A percentile compares a stretch with the other conserved stretches of the same genome.
Evolutionary conservation across 1,140 invertebrate genomes (phyloP).

Genomic region (Eciton burchellii): DNA sequence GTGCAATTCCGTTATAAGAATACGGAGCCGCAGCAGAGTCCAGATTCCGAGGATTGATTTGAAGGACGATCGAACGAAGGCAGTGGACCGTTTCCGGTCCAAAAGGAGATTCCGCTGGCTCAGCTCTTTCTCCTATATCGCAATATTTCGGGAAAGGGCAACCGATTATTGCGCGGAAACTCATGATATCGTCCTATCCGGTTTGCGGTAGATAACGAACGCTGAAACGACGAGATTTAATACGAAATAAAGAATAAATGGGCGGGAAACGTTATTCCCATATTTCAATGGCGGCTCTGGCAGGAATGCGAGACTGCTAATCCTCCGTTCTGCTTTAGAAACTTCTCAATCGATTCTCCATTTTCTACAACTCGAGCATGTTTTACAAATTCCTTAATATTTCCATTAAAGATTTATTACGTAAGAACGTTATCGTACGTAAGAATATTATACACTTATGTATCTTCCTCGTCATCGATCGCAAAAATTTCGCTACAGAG

Average conservation of each 20-base stretch:
- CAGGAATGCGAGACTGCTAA: background rate
- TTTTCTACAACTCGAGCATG: too few relatives aligned
- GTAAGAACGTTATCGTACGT: too few relatives aligned
- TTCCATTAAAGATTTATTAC: too few relatives aligned
- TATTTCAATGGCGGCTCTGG: conserved; percentile 17
- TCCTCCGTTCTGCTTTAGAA: background rate
- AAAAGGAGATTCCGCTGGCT: background rate
- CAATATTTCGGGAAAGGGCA: conserved; percentile 35
- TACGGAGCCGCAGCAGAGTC: conserved; percentile 42
- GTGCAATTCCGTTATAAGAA: too few relatives aligned
- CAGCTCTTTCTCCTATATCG: background rate
- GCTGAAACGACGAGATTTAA: background rate
- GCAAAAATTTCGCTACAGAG: too few relatives aligned
- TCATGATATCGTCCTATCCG: conserved; percentile 19
- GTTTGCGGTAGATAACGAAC: conserved; percentile 17
- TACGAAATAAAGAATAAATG: background rate
- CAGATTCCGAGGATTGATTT: conserved; percentile 43
- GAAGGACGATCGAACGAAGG: conserved; percentile 29
- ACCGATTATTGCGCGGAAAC: conserved; percentile 42
- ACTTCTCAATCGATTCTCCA: too few relatives aligned
- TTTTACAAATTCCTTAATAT: too few relatives aligned
- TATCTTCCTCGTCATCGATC: background rate
- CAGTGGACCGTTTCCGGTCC: background rate
- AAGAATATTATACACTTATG: background rate
- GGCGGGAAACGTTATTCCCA: conserved; percentile 34